These are phyloP conservation scores for Crossaster papposus DNA, from an alignment of 53 echinoderm and acorn worm genomes.

Conservation along the genomic window DNA sequence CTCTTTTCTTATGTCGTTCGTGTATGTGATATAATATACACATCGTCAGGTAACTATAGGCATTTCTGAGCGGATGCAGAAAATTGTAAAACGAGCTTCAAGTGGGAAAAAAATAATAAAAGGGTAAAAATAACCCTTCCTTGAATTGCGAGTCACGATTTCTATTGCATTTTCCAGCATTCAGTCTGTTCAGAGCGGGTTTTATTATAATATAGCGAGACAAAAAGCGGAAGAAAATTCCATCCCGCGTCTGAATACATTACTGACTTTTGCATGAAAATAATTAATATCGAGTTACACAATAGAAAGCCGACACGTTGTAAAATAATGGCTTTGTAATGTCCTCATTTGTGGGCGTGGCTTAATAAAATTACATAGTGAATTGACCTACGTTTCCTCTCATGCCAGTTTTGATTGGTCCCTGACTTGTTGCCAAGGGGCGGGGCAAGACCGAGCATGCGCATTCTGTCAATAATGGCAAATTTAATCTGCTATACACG, in stretches of 20 bases:
- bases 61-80: neutral
- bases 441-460: too few relatives aligned
- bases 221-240: neutral
- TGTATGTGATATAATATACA: neutral
- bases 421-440: too few relatives aligned
- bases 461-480: too few relatives aligned
- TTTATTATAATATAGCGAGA: neutral
- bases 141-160: slow-evolving; percentile 31
- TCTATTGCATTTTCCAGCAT: slow-evolving; percentile 7
- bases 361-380: neutral
- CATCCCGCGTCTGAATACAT: neutral
- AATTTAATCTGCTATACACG: too few relatives aligned
- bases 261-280: neutral
- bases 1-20: neutral
- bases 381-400: neutral
- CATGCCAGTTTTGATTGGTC: neutral
- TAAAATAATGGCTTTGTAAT: neutral
- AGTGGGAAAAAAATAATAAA: neutral
- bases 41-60: neutral
- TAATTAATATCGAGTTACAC: slow-evolving; percentile 30
- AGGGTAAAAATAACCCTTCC: neutral
- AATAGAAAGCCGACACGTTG: neutral
- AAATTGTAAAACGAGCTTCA: slow-evolving; percentile 10
- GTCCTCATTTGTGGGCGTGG: neutral
- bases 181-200: neutral